A percentile compares a stretch with the other conserved stretches of the same genome.
Evolutionary conservation across 2,113 vertebrate genomes (phyloP).

Genomic region (Neoarius graeffei): DNA sequence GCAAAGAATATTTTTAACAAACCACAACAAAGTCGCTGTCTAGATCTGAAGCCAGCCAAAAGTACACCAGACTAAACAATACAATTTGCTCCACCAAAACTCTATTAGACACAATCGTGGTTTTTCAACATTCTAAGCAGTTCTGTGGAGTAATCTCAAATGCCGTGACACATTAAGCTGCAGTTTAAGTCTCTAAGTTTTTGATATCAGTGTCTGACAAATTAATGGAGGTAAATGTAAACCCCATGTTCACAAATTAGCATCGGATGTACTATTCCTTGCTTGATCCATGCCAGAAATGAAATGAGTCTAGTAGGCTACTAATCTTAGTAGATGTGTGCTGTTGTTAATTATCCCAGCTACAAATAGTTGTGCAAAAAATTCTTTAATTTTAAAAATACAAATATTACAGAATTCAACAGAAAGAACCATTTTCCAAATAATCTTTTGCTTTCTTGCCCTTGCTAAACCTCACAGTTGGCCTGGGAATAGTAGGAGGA

Average conservation of each 20-base stretch:
- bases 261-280: neutral
- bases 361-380: neutral
- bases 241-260: neutral
- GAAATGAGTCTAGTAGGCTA: neutral
- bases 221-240: neutral
- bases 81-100: conserved; percentile 12
- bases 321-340: neutral
- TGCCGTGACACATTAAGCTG: neutral
- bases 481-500: conserved; percentile 31
- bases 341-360: neutral
- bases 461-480: conserved; percentile 12
- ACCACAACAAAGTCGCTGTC: neutral
- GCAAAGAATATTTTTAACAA: conserved; percentile 27
- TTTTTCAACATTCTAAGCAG: neutral
- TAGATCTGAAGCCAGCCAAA: neutral
- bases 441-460: neutral
- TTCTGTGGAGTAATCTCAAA: neutral
- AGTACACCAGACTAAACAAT: conserved; percentile 29
- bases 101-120: conserved; percentile 5
- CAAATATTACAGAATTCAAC: neutral
- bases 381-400: neutral
- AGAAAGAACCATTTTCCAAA: conserved; percentile 6
- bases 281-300: neutral
- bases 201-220: neutral
- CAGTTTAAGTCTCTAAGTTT: neutral